Conservation (phyloP, 2,888 invertebrate genomes). For the Andrena trimmerana region DNA sequence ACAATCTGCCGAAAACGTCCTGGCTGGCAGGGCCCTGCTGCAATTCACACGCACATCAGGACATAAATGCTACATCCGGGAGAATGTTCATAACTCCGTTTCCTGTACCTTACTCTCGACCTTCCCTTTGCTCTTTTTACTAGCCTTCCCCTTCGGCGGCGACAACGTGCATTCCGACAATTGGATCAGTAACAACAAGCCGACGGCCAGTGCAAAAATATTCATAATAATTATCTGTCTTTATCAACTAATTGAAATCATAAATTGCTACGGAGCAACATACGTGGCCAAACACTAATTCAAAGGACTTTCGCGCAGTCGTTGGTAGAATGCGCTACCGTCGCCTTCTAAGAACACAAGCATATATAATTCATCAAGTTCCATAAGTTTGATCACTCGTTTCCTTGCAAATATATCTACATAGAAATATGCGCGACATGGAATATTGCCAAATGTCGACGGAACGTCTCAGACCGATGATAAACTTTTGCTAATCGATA, state of each 20-base stretch:
- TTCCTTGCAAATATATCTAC: not conserved
- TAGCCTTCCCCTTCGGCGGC: conserved; percentile 51
- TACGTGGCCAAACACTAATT: conserved; percentile 22
- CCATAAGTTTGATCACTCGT: not conserved
- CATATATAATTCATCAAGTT: not conserved
- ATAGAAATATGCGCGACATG: not conserved
- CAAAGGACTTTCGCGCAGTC: conserved; percentile 23
- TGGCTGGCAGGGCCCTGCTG: conserved; percentile 87
- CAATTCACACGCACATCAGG: not conserved
- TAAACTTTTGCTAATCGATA: not conserved
- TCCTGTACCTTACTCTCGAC: conserved; percentile 49
- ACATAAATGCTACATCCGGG: not conserved
- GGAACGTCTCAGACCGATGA: not conserved
- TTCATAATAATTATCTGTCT: conserved; percentile 58
- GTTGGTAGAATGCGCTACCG: conserved; percentile 49
- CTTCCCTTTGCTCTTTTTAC: conserved; percentile 62
- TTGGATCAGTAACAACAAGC: conserved; percentile 33
- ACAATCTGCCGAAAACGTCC: conserved; percentile 89
- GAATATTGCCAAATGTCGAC: not conserved
- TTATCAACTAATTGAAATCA: conserved; percentile 16
- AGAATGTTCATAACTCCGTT: not conserved
- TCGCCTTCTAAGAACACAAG: conserved; percentile 2
- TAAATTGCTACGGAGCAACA: not conserved
- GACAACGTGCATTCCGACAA: conserved; percentile 60
- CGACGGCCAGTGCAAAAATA: conserved; percentile 9